Evolutionary conservation across 30 jellyfish, hydroid and myxozoan species (phyloP), one percentile per base, ranked within the genome.

Genomic region (Turritopsis rubra): DNA sequence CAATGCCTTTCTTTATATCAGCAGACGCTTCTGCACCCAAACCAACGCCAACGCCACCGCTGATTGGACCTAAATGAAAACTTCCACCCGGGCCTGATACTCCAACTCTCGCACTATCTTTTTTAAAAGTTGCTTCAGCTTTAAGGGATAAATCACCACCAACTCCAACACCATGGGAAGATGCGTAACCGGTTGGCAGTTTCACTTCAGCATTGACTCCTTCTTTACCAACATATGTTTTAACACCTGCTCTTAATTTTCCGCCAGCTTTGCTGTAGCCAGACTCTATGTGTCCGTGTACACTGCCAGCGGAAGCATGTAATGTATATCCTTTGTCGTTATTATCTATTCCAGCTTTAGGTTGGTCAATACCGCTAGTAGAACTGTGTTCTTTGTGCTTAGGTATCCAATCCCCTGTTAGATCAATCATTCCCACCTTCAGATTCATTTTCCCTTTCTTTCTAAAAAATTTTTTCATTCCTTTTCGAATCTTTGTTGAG

Each of bases 1-100:
- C 77, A 68, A 68, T 1, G 19, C 77, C 77, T 68, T 68, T 68
- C 19, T 68, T 68, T n/a, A 0, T 0, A 1, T 68, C 30, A 9
- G 0, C 0, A 23, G 77, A 68, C 28, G 30, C 7, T 68, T 68
- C 77, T n/a, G 19, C 28, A 7, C 77, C 77, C 17, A 27, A 23
- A 68, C 77, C 77, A n/a, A 68, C 8, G 30, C 77, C 77, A 68
- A 68, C 19, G 4, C 77, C 77, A 1, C 77, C 77, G 19, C 77
- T 27, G 30, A 68, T 7, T 16, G 77, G 77, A n/a, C 77, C 77
- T 19, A 68, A 1, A 68, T 68, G 9, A 19, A 68, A 9, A 27
- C 77, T 68, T 68, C 23, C 77, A 68, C 77, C 8, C 19, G 77
- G 77, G 9, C 77, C 77, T 7, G 28, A 23, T 68, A 68, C 1